Evolutionary conservation across 1,140 invertebrate species (phyloP).

Genomic region (Orchesella cincta): DNA sequence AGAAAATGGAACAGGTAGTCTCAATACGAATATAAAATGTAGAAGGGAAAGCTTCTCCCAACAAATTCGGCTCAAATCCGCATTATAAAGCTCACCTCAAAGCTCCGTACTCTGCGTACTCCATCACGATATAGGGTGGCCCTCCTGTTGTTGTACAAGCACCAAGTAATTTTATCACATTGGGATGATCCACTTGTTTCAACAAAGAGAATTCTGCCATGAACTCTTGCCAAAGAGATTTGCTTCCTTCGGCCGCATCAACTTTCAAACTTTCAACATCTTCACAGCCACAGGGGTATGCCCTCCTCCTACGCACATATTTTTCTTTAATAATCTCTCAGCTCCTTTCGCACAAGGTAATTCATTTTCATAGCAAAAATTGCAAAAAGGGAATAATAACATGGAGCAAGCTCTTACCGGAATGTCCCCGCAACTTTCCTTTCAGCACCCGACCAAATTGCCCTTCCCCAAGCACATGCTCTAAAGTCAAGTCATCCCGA

Average conservation of each 20-base stretch:
- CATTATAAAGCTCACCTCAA: slow-evolving; percentile 64
- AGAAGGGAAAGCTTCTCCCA: no score
- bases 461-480: slow-evolving; percentile 72
- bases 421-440: slow-evolving; percentile 61
- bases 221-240: slow-evolving; percentile 63
- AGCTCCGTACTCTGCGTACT: slow-evolving; percentile 78
- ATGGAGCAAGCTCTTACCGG: no score
- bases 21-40: no score
- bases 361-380: no score
- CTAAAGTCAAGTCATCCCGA: slow-evolving; percentile 65
- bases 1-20: no score
- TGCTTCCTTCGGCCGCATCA: slow-evolving; percentile 66
- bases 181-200: slow-evolving; percentile 80
- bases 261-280: slow-evolving; percentile 74
- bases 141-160: slow-evolving; percentile 68
- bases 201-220: slow-evolving; percentile 78
- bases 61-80: no score
- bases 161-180: slow-evolving; percentile 77
- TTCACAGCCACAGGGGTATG: slow-evolving; percentile 73
- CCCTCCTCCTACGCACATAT: slow-evolving; percentile 54
- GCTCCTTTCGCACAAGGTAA: no score
- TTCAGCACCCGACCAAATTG: slow-evolving; percentile 75
- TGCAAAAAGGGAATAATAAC: no score
- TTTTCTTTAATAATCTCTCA: no score
- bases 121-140: slow-evolving; percentile 78